Conservation (phyloP, 1,140 invertebrate species). For the Musca domestica region DNA sequence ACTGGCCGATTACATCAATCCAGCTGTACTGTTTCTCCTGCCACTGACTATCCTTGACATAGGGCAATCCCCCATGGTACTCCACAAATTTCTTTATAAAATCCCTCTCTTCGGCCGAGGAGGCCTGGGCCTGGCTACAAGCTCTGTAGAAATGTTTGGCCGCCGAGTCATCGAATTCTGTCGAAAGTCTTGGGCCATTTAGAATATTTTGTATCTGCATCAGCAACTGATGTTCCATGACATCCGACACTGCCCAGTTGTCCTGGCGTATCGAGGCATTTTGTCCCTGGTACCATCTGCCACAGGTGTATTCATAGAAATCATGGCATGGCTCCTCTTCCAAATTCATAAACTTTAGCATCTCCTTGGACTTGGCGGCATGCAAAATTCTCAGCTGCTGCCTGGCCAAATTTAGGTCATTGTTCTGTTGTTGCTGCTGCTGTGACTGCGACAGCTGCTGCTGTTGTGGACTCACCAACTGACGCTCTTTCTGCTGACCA, state of each 20-base stretch:
- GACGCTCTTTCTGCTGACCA: neutral
- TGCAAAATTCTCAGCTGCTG: neutral
- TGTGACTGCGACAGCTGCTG: neutral
- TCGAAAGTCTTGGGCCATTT: conserved; percentile 13
- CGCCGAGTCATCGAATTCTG: conserved; percentile 52
- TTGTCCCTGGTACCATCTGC: conserved; percentile 61
- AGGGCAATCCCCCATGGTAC: conserved; percentile 36
- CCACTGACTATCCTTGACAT: conserved; percentile 34
- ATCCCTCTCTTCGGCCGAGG: conserved; percentile 26
- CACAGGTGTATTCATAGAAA: conserved; percentile 69
- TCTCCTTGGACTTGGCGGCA: conserved; percentile 56
- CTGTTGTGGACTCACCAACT: neutral
- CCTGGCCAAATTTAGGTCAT: neutral
- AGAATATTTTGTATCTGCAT: conserved; percentile 31
- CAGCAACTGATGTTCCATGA: conserved; percentile 25
- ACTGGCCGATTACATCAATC: conserved; percentile 33
- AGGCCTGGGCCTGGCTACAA: conserved; percentile 64
- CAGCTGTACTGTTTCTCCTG: conserved; percentile 33
- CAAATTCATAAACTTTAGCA: conserved; percentile 74
- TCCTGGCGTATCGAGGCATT: neutral
- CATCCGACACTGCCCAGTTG: conserved; percentile 6
- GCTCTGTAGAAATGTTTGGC: conserved; percentile 79
- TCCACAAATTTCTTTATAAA: conserved; percentile 38
- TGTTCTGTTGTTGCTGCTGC: neutral
- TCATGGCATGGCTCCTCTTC: conserved; percentile 79